phyloP scores from a whole-genome alignment of 2,797 vertebrate species.

The Sebastes wilsoni region DNA sequence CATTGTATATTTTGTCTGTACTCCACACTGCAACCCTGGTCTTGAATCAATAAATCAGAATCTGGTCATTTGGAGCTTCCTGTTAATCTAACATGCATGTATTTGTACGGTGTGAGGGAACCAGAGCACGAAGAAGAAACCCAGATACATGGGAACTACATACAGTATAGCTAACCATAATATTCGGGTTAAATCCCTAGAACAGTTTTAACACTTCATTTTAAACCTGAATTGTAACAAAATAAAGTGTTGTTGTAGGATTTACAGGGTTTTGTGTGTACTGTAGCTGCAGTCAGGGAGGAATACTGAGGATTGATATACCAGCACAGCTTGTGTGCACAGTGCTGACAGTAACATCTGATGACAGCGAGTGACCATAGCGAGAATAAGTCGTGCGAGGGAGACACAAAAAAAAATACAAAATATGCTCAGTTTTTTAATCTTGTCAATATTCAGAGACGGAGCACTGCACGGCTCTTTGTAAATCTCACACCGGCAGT shows the following conservation, averaged over 20 bases:
- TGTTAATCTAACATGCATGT: background rate
- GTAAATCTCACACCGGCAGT: conserved; percentile 22
- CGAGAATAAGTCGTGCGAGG: background rate
- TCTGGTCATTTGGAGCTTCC: background rate
- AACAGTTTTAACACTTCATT: background rate
- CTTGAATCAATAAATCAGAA: background rate
- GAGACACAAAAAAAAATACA: background rate
- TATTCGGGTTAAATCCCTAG: background rate
- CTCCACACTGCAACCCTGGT: background rate
- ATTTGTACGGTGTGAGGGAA: background rate
- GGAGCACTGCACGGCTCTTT: background rate
- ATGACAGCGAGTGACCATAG: background rate
- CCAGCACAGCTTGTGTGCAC: background rate
- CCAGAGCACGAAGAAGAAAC: background rate
- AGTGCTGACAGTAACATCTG: background rate
- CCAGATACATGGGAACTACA: background rate
- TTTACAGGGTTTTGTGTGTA: background rate
- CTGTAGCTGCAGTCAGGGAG: background rate
- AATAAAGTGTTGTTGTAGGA: background rate
- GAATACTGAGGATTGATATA: background rate
- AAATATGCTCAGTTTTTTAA: conserved; percentile 9
- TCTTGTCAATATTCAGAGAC: conserved; percentile 16
- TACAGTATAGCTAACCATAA: background rate
- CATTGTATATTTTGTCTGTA: background rate
- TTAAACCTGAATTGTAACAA: background rate